Base-by-base conservation (phyloP, 2,113 vertebrate species). In the Lophius piscatorius region DNA sequence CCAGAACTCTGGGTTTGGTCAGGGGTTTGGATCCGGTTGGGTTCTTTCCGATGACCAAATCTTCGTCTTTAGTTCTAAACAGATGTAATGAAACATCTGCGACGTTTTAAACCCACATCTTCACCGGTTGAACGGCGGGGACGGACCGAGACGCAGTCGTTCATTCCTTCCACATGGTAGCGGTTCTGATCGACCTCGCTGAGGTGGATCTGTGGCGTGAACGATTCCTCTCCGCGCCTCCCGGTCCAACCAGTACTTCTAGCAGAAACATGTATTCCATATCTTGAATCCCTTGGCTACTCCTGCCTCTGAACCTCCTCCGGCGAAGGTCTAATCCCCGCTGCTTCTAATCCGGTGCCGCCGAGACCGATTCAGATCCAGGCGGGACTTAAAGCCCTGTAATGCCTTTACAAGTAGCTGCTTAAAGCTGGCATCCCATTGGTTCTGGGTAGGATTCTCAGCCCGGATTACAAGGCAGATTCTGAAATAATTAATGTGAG, bases 401-500 rank as follows among this genome's bases (percentile, higher is more conserved):
- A 93, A 89, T 86, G 82, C 91, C 91, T 89, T 93, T 86, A 91
- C 82, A 82, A 87, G 90, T 81, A 82, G 82, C 90, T 81, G 91
- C 89, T 85, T 84, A 89, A 91, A 92, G 80, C 90, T 88, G 91
- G 85, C 86, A 81, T 91, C 89, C 87, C 73, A 90, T 94, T 93
- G 90, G 90, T 92, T 94, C 90, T 88, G 89, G 78, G 31, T 89
- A 87, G 84, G 78, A 85, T 89, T 84, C 87, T 85, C 76, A 73
- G 76, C 26, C 74, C 24, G 57, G 89, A 93, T 94, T 92, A 91
- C 89, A 90, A 90, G 81, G 82, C 83, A 86, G 90, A 91, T 92
- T 93, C 88, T 87, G 57, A 89, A 94, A 93, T 92, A 91, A 94
- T 93, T 90, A 91, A 87, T 66, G 84, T 80, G 83, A 84, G 68